phyloP scores from a whole-genome alignment of 2,797 vertebrate genomes.

The Capromys pilorides region DNA sequence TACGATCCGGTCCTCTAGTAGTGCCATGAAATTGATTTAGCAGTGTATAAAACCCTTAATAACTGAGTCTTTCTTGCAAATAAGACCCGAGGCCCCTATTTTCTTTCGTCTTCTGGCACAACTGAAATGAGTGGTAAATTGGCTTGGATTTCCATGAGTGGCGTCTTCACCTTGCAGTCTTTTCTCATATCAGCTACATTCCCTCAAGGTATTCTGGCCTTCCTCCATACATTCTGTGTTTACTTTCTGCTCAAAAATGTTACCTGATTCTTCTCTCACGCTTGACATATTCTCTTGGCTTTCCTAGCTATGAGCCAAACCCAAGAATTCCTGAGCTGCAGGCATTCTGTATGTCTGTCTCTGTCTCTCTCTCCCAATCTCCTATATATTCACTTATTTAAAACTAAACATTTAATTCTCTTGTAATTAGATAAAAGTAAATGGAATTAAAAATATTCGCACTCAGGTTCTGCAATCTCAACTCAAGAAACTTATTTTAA shows the following conservation, averaged over 20 bases:
- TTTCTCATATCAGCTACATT: slow-evolving; percentile 93
- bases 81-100: slow-evolving; percentile 91
- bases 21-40: not conserved
- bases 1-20: not conserved
- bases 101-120: slow-evolving; percentile 95
- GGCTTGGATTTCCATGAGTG: slow-evolving; percentile 94
- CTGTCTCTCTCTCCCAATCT: not conserved
- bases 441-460: not conserved
- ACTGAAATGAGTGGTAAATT: slow-evolving; percentile 94
- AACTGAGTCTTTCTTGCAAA: slow-evolving; percentile 95
- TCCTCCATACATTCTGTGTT: slow-evolving; percentile 82
- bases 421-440: not conserved
- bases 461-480: not conserved
- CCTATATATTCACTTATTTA: not conserved
- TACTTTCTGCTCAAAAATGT: slow-evolving; percentile 85
- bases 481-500: not conserved
- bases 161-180: slow-evolving; percentile 95
- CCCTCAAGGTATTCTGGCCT: slow-evolving; percentile 89
- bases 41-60: slow-evolving; percentile 95
- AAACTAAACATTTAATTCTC: not conserved
- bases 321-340: slow-evolving; percentile 82
- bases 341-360: slow-evolving; percentile 37
- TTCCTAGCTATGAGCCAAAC: slow-evolving; percentile 80
- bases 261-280: slow-evolving; percentile 85
- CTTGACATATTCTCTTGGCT: slow-evolving; percentile 81